These are phyloP conservation scores for Calephelis perditalis DNA, from an alignment of 2,888 invertebrate species.

Conservation along the genomic window DNA sequence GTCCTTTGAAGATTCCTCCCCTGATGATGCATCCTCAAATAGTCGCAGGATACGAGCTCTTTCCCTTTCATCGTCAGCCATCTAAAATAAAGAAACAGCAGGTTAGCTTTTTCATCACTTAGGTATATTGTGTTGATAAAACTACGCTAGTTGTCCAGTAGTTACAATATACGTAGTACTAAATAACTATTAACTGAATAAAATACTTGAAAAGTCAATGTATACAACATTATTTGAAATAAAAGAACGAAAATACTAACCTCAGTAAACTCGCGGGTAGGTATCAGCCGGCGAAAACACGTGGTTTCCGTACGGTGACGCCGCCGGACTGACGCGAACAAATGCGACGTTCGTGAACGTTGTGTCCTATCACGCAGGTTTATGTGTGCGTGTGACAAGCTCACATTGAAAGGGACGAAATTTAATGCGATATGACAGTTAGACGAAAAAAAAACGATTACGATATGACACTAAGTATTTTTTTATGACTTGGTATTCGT, in stretches of 20 bases:
- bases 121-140: conserved; percentile 17
- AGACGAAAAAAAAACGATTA: conserved; percentile 13
- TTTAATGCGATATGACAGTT: conserved; percentile 20
- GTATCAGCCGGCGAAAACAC: conserved; percentile 20
- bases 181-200: conserved; percentile 12
- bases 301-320: conserved; percentile 17
- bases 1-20: conserved; percentile 15
- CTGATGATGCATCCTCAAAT: conserved; percentile 18
- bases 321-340: conserved; percentile 21
- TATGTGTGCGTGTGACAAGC: conserved; percentile 20
- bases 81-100: conserved; percentile 15
- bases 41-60: conserved; percentile 15
- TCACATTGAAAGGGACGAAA: conserved; percentile 21
- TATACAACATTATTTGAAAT: conserved; percentile 20
- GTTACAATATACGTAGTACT: conserved; percentile 13
- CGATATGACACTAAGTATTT: background rate
- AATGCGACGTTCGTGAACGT: conserved; percentile 21
- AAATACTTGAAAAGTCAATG: conserved; percentile 15
- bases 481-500: conserved; percentile 11
- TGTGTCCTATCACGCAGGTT: conserved; percentile 20
- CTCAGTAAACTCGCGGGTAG: conserved; percentile 16
- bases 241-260: conserved; percentile 19
- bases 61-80: conserved; percentile 16
- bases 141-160: background rate
- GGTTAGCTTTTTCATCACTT: conserved; percentile 15